Evolutionary conservation across 2,113 vertebrate genomes (phyloP).

Genomic region (Neolamprologus fasciatus): DNA sequence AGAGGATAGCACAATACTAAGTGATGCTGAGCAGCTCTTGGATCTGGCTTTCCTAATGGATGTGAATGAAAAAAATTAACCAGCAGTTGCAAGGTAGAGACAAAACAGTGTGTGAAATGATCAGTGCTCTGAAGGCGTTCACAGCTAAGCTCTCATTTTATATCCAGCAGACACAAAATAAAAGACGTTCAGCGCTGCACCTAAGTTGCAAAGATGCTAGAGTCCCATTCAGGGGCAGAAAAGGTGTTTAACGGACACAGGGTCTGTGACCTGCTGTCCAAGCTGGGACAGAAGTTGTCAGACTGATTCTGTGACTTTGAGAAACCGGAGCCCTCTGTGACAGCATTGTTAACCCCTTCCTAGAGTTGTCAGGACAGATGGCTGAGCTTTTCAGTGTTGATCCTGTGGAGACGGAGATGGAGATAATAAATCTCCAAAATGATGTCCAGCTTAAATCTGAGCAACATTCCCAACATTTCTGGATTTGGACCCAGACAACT

Average conservation of each 20-base stretch:
- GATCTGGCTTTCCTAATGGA: not conserved
- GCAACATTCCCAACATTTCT: not conserved
- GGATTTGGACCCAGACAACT: not conserved
- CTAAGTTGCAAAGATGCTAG: not conserved
- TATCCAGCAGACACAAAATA: not conserved
- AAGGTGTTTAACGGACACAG: not conserved
- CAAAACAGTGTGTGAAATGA: not conserved
- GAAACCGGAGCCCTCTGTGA: not conserved
- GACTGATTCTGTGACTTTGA: not conserved
- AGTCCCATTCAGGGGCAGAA: not conserved
- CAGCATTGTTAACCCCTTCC: not conserved
- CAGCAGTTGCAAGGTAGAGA: not conserved
- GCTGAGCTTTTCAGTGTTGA: not conserved
- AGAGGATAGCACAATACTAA: not conserved
- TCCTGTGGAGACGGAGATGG: not conserved
- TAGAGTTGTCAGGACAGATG: not conserved
- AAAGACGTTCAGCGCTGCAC: not conserved
- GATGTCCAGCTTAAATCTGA: not conserved
- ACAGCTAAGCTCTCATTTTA: not conserved
- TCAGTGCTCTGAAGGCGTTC: accelerated
- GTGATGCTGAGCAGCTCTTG: not conserved
- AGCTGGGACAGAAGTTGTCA: not conserved
- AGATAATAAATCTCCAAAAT: not conserved
- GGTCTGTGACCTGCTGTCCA: not conserved
- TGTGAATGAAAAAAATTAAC: not conserved